phyloP scores from a whole-genome alignment of 2,113 vertebrate genomes.

The Synodontis membranacea region DNA sequence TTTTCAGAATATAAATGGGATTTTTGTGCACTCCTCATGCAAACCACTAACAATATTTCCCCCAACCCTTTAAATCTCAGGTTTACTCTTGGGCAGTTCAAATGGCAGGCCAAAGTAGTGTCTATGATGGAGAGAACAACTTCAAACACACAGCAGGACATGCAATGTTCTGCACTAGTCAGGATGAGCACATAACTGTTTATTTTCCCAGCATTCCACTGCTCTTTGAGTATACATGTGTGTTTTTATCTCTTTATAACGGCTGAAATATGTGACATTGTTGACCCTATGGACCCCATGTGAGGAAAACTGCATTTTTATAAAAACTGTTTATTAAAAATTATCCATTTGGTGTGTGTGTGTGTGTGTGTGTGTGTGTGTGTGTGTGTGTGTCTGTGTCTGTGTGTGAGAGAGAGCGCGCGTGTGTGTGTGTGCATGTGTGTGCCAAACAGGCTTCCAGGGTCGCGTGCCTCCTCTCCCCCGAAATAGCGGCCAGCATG shows the following conservation, averaged over 20 bases:
- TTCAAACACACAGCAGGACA: slow-evolving; percentile 12
- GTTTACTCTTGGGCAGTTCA: slow-evolving; percentile 12
- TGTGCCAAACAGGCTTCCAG: slow-evolving; percentile 26
- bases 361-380: not conserved
- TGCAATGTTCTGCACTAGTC: slow-evolving; percentile 21
- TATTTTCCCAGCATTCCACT: slow-evolving; percentile 32
- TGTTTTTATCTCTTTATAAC: slow-evolving; percentile 1
- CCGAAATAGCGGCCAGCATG: slow-evolving; percentile 45
- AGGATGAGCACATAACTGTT: slow-evolving; percentile 30
- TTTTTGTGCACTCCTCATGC: not conserved
- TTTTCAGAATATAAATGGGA: not conserved
- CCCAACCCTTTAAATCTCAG: not conserved
- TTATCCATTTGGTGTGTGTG: not conserved
- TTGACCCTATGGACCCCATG: not conserved
- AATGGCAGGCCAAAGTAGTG: too few relatives aligned
- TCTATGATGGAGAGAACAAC: not conserved
- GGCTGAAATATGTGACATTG: not conserved
- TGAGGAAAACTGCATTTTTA: not conserved
- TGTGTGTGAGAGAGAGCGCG: not conserved
- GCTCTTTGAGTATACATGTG: not conserved
- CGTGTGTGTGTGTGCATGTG: not conserved
- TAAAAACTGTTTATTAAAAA: not conserved
- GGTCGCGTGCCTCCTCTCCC: slow-evolving; percentile 38
- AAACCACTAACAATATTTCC: not conserved
- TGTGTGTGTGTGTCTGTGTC: not conserved